A percentile compares a stretch with the other conserved stretches of the same genome.
Evolutionary conservation across 2,797 vertebrate genomes (phyloP).

Genomic region (Megaceryle alcyon): DNA sequence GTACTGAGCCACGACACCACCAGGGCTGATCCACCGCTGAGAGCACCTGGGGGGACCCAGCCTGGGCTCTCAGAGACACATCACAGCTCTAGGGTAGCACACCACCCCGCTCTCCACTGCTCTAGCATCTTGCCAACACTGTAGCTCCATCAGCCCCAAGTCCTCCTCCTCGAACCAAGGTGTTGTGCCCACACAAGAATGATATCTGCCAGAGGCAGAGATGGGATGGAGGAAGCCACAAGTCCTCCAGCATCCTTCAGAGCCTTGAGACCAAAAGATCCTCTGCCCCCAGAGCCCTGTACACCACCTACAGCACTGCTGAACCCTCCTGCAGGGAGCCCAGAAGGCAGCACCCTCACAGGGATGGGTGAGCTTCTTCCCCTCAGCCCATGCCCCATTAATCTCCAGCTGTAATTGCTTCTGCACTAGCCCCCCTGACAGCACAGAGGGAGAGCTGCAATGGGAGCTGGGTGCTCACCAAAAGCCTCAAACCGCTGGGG

Average conservation of each 20-base stretch:
- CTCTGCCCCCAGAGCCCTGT: not conserved
- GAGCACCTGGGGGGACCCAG: not conserved
- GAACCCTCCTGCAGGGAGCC: not conserved
- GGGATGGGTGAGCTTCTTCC: not conserved
- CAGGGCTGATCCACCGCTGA: not conserved
- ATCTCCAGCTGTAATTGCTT: not conserved
- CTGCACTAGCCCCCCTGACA: not conserved
- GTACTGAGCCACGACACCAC: not conserved
- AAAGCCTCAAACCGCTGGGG: not conserved
- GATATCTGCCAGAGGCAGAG: not conserved
- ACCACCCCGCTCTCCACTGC: rapidly evolving
- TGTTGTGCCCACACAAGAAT: not conserved
- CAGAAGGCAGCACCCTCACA: not conserved
- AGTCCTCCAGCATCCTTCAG: not conserved
- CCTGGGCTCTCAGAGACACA: not conserved
- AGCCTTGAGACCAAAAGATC: not conserved
- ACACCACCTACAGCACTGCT: not conserved
- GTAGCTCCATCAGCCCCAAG: not conserved
- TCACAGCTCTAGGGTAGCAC: not conserved
- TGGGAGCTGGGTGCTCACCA: not conserved
- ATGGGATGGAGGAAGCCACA: not conserved
- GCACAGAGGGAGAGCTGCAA: not conserved
- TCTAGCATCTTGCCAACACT: rapidly evolving
- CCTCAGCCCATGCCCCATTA: not conserved
- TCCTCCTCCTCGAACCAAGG: not conserved